Evolutionary conservation across 2,797 vertebrate species (phyloP), one percentile per base, ranked within the genome.

Genomic region (Pristis pectinata): DNA sequence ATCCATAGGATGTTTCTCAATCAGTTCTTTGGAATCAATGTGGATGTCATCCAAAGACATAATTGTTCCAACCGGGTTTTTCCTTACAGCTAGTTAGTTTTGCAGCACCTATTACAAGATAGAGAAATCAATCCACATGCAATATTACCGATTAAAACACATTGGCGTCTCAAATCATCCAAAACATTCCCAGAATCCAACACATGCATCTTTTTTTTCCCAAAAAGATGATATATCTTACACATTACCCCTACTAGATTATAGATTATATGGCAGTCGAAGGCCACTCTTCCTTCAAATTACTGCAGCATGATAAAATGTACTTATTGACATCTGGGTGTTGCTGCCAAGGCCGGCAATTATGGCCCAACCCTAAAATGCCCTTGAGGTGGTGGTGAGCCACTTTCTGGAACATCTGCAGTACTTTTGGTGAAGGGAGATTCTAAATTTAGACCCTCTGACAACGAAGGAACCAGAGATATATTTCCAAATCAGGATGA

Each of bases 1-100:
- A 24, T 98, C 98, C 95, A 99, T 96, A 0, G 96, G 96, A 74
- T 97, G 95, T 67, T 96, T 97, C 89, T 96, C 97, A 93, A 97
- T 96, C 17, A 99, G 97, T 95, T 99, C 99, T 0, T 96, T 44
- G 1, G 98, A 97, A 1, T 96, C 98, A 98, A 99, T 99, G 0
- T 96, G 96, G 83, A 98, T 97, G 1, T 97, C 95, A 76, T 97
- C 97, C 94, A 98, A 94, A 15, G 98, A 97, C 98, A 99, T 98
- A 95, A 95, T 95, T 96, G 95, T 67, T 93, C 70, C n/a, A 7
- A n/a, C 24, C 15, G 44, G 13, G 41, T 24, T 76, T 8, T 10
- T 37, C 61, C 9, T 53, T 91, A 72, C 44, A 93, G 49, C 91
- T 49, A 49, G 91, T 13, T 34, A 6, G 24, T 27, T 70, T 93